These are phyloP conservation scores for Frankliniella fusca DNA, from an alignment of 2,888 invertebrate genomes.

Conservation along the genomic window DNA sequence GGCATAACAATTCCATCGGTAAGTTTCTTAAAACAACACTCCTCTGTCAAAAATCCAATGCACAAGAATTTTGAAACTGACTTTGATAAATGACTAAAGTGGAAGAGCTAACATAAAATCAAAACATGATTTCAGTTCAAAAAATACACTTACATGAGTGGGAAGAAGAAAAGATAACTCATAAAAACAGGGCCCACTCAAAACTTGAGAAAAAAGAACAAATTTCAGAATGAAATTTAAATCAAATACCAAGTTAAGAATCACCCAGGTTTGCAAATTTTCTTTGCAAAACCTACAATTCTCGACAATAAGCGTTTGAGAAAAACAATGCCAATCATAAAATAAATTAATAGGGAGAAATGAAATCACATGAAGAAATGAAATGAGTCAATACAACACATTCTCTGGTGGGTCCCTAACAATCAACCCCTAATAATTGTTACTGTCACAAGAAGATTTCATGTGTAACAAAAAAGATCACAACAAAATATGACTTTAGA, in stretches of 20 bases:
- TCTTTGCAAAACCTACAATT: neutral
- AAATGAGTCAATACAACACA: neutral
- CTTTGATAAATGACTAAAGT: too few relatives aligned
- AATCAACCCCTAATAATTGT: neutral
- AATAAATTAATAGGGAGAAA: neutral
- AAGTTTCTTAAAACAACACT: neutral
- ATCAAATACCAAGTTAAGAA: neutral
- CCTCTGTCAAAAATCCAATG: neutral
- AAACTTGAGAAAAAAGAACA: neutral
- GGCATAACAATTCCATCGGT: neutral
- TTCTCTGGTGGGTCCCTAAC: neutral
- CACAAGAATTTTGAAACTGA: too few relatives aligned
- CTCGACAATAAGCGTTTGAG: neutral
- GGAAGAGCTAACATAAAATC: too few relatives aligned
- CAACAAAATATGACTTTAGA: slow-evolving; percentile 19
- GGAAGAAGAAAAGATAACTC: neutral
- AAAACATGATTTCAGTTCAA: too few relatives aligned
- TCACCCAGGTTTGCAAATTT: neutral
- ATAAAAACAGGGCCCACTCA: neutral
- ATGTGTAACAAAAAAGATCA: slow-evolving; percentile 21
- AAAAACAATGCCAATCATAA: neutral
- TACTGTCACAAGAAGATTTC: slow-evolving; percentile 10
- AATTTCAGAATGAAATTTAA: neutral
- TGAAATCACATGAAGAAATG: slow-evolving; percentile 13
- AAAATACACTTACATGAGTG: neutral